phyloP scores from a whole-genome alignment of 2,113 vertebrate species.

The Trogon surrucura region DNA sequence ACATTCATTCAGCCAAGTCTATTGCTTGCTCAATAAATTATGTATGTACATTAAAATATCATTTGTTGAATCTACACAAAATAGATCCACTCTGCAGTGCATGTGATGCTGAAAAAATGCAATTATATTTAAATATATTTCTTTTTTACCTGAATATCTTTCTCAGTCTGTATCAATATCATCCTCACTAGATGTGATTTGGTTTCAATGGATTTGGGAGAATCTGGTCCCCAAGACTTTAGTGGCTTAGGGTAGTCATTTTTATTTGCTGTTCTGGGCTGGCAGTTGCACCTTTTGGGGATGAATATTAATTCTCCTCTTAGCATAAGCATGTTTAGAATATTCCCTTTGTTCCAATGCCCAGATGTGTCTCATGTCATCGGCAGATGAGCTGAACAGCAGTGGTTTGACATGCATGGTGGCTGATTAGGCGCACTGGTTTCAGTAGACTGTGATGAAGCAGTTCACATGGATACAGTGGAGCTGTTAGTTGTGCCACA shows the following conservation, averaged over 20 bases:
- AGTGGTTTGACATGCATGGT: conserved; percentile 42
- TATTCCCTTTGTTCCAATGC: conserved; percentile 69
- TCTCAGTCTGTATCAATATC: background rate
- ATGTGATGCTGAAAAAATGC: background rate
- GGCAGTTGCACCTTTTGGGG: conserved; percentile 44
- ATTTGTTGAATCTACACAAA: conserved; percentile 57
- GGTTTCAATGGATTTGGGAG: background rate
- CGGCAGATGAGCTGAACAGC: conserved; percentile 60
- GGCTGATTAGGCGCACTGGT: conserved; percentile 12
- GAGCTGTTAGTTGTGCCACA: background rate
- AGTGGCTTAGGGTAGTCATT: background rate
- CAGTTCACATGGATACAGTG: rapidly evolving
- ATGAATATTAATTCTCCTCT: conserved; percentile 67
- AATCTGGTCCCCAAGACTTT: background rate
- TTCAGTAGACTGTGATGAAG: conserved; percentile 32
- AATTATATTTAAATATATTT: conserved; percentile 15
- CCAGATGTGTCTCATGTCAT: conserved; percentile 63
- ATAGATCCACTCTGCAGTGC: background rate
- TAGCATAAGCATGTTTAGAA: conserved; percentile 62
- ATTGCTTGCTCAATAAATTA: conserved; percentile 65
- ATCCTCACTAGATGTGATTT: background rate
- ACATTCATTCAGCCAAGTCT: conserved; percentile 55
- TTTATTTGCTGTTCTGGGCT: conserved; percentile 21
- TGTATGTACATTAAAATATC: conserved; percentile 64
- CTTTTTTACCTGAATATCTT: conserved; percentile 11